These are phyloP conservation scores for Phaetusa simplex DNA, from an alignment of 2,113 vertebrate genomes.

Conservation along the genomic window DNA sequence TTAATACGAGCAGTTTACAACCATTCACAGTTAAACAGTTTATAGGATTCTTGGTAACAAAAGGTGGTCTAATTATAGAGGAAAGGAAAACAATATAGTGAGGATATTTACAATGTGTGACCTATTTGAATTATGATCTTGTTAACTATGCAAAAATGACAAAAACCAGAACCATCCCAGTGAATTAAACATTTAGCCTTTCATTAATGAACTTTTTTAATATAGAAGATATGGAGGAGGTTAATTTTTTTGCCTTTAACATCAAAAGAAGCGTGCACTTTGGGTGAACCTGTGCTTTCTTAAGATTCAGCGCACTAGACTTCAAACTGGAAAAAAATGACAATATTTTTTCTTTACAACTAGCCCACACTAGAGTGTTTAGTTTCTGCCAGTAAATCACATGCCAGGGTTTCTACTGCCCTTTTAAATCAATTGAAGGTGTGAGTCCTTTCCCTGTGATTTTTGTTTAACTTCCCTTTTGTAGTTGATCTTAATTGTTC, in stretches of 20 bases:
- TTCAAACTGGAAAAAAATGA: constrained; percentile 56
- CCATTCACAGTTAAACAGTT: constrained; percentile 70
- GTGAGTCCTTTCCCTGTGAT: constrained; percentile 63
- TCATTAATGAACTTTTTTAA: constrained; percentile 69
- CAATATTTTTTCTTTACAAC: constrained; percentile 69
- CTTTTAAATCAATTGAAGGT: constrained; percentile 65
- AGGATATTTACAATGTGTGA: constrained; percentile 78
- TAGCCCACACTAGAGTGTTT: constrained; percentile 61
- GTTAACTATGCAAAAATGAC: constrained; percentile 77
- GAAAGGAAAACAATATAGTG: constrained; percentile 66
- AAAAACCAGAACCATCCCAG: constrained; percentile 72
- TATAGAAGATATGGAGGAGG: constrained; percentile 58
- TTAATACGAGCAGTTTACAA: constrained; percentile 74
- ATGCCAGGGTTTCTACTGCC: constrained; percentile 32
- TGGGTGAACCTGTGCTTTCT: constrained; percentile 65
- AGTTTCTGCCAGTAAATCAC: constrained; percentile 71
- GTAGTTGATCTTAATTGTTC: constrained; percentile 70
- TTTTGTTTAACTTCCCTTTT: constrained; percentile 61
- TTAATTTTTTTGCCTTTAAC: constrained; percentile 64
- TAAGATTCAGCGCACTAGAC: constrained; percentile 45
- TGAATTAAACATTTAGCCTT: constrained; percentile 68
- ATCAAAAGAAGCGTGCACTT: constrained; percentile 69
- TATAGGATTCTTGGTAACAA: constrained; percentile 74
- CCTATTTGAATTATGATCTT: constrained; percentile 76
- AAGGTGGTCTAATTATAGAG: constrained; percentile 73